Base-by-base conservation (phyloP, 2,797 vertebrate genomes). In the Tangara arthus region DNA sequence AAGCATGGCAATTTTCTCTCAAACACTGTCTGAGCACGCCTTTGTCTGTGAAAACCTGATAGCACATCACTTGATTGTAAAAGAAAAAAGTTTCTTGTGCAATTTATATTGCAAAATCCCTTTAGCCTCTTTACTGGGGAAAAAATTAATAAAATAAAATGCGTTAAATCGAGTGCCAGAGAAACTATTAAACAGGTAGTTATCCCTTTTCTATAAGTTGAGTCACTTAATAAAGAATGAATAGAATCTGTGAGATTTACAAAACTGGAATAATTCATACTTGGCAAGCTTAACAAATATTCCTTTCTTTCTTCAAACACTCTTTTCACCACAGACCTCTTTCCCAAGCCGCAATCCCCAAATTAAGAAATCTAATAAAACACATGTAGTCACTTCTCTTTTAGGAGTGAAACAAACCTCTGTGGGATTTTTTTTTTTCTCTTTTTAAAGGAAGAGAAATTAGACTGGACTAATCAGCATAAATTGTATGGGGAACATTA, bases 401-500 rank as follows among this genome's bases (percentile, higher is more conserved):
- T 75, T 46, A 59, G 52, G 52, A 91, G 37, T 19, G 39, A 95
- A 94, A 83, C 30, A 93, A 94, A 80, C 37, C 75, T 64, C 87
- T 24, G 26, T 59, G 75, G 76, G 72, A 82, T 26, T 69, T 61
- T 78, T 47, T 52, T 52, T 55, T 30, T 24, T 50, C 44, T n/a
- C 4, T 2, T 26, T 79, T 59, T 66, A 19, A 28, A 80, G 20
- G 76, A 50, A 80, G 47, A 79, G 32, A 94, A 97, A 97, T 96
- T 95, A 95, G 64, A 85, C 73, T 82, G 47, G 96, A 91, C 82
- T 95, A 96, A 97, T 96, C 70, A 87, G 39, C 55, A 39, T 65
- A 70, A 96, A 94, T 78, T 60, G 30, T 82, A 84, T 57, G 60
- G 30, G 53, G 70, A 96, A 90, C 1, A 0, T 63, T 94, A 85